Evolutionary conservation across 2,888 invertebrate species (phyloP), one percentile per base, ranked within the genome.

Genomic region (Smittia aterrima): DNA sequence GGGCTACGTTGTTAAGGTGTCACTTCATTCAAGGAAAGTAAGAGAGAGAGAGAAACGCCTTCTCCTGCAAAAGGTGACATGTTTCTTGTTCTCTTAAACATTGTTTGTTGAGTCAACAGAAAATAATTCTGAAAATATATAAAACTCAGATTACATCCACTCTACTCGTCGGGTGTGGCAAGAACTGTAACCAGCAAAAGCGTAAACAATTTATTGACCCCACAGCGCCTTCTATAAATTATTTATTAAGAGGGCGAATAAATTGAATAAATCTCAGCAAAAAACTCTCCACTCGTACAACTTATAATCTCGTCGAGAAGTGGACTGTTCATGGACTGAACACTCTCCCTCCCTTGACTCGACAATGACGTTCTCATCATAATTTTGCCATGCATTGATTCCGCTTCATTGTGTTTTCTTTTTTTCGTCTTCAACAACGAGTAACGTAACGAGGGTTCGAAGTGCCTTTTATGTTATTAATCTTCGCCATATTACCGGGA

Each of bases 231-330:
- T 4, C 58, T 58, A 58, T 58, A 58, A 58, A 58, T 58, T 22
- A 58, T 58, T 58, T 58, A 58, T 58, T 9, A 1, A 11, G 18
- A 47, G 11, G 22, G 24, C 11, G 40, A 66, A 66, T 66, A 66
- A 66, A 66, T 66, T 66, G 66, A 66, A 32, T 66, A 40, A 32
- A 66, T 66, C 38, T 20, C 32, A 11, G 66, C 32, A 3, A n/a
- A 20, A 20, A 11, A 47, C 16, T 47, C n/a, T 47, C 2, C 47
- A 47, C 47, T n/a, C 47, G 3, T 16, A 66, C 40, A 66, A 66
- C 32, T 66, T 38, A 32, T 66, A 66, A 66, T 66, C 66, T 16
- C 64, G 2, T 66, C 20, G 38, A 25, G n/a, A 66, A 66, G 38
- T 66, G 66, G 40, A 66, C 66, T 16, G 22, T 18, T 9, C 18